These are phyloP conservation scores for Drosophila dunni DNA, from an alignment of 1,140 invertebrate genomes.

Conservation along the genomic window DNA sequence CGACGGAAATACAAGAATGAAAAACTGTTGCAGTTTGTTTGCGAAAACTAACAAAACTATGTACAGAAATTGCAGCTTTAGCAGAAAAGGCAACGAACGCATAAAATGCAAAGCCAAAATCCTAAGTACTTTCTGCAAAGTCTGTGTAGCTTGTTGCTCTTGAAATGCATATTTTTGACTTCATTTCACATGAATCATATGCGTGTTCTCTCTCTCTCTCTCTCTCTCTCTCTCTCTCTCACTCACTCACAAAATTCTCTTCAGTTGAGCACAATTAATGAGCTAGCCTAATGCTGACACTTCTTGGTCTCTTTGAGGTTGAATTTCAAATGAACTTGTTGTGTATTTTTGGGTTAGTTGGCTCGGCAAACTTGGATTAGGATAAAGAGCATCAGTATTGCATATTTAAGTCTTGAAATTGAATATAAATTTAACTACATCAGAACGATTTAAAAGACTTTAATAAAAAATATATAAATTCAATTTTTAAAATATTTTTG, in stretches of 20 bases:
- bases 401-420: background rate
- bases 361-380: conserved; percentile 18
- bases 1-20: conserved; percentile 30
- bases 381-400: conserved; percentile 5
- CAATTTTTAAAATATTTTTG: conserved; percentile 6
- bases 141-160: conserved; percentile 24
- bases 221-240: conserved; percentile 24
- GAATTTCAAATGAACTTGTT: conserved; percentile 40
- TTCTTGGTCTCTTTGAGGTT: conserved; percentile 39
- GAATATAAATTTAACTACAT: too few relatives aligned
- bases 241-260: conserved; percentile 65
- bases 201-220: conserved; percentile 7
- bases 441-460: too few relatives aligned
- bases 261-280: conserved; percentile 64
- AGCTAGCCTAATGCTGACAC: conserved; percentile 9
- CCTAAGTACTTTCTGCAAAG: conserved; percentile 2
- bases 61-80: background rate
- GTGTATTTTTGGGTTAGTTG: conserved; percentile 16
- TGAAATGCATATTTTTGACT: conserved; percentile 55
- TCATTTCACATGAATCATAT: conserved; percentile 45
- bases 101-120: conserved; percentile 20
- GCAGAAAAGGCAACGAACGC: conserved; percentile 26
- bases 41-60: conserved; percentile 14
- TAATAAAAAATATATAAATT: background rate
- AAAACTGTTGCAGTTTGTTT: conserved; percentile 51